phyloP scores from a whole-genome alignment of 2,797 vertebrate species.

The Falco rusticolus region DNA sequence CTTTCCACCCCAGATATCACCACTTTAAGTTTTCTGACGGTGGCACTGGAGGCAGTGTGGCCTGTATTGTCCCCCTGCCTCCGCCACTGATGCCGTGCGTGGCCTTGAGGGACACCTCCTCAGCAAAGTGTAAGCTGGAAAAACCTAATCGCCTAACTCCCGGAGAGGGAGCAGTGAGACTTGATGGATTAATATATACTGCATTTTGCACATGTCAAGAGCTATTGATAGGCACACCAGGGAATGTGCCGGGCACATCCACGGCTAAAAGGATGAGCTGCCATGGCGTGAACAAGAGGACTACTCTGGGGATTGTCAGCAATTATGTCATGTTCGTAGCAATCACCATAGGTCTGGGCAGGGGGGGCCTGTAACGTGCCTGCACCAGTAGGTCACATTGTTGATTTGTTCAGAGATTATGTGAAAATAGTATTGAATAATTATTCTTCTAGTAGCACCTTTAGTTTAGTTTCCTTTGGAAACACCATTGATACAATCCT shows the following conservation, averaged over 20 bases:
- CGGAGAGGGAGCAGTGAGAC: neutral
- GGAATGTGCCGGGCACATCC: neutral
- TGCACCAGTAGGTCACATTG: neutral
- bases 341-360: neutral
- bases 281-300: neutral
- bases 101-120: neutral
- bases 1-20: neutral
- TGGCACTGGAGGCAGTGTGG: neutral
- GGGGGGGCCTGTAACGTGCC: neutral
- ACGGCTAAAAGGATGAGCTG: conserved; percentile 11
- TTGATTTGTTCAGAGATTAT: neutral
- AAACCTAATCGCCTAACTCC: neutral
- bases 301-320: neutral
- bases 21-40: neutral
- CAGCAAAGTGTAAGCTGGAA: neutral
- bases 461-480: neutral
- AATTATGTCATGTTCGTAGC: neutral
- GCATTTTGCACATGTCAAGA: conserved; percentile 2
- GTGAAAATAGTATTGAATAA: neutral
- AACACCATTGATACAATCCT: neutral
- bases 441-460: neutral
- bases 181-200: conserved; percentile 48
- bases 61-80: neutral
- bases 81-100: neutral
- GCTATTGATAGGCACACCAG: neutral